These are phyloP conservation scores for Gymnoscopelus microlampas DNA, from an alignment of 2,797 vertebrate genomes.

Conservation along the genomic window DNA sequence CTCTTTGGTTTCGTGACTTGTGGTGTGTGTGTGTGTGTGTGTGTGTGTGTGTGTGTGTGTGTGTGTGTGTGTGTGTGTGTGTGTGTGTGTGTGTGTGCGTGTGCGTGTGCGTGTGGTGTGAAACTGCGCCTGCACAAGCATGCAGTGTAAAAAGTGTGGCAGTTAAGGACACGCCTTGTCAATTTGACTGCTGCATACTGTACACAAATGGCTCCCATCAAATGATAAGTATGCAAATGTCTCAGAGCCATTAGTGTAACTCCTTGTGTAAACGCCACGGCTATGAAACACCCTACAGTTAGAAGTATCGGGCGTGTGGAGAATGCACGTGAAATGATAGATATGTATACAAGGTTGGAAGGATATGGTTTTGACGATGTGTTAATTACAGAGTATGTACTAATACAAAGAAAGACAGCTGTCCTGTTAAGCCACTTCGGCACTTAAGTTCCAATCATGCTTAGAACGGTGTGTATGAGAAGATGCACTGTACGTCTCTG, in stretches of 20 bases:
- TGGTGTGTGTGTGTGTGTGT: neutral
- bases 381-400: neutral
- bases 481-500: neutral
- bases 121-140: constrained; percentile 10
- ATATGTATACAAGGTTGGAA: constrained; percentile 1
- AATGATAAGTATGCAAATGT: constrained; percentile 63
- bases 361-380: constrained; percentile 27
- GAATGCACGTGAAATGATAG: constrained; percentile 6
- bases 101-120: neutral
- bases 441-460: too few species aligned
- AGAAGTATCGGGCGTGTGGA: constrained; percentile 6
- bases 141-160: constrained; percentile 6
- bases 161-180: constrained; percentile 37
- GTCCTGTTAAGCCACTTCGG: too few species aligned
- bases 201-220: constrained; percentile 42
- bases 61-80: neutral
- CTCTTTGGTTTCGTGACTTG: too few species aligned
- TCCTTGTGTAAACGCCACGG: constrained; percentile 24
- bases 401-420: neutral
- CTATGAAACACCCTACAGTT: constrained; percentile 1
- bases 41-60: neutral
- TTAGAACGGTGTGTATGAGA: neutral
- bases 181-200: constrained; percentile 39
- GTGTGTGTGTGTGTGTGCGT: neutral
- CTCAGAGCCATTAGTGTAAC: constrained; percentile 38